Percentiles rank a stretch among this genome's conserved stretches.
These are phyloP conservation scores for Campaea margaritaria DNA, from an alignment of 2,888 invertebrate genomes.

Conservation along the genomic window DNA sequence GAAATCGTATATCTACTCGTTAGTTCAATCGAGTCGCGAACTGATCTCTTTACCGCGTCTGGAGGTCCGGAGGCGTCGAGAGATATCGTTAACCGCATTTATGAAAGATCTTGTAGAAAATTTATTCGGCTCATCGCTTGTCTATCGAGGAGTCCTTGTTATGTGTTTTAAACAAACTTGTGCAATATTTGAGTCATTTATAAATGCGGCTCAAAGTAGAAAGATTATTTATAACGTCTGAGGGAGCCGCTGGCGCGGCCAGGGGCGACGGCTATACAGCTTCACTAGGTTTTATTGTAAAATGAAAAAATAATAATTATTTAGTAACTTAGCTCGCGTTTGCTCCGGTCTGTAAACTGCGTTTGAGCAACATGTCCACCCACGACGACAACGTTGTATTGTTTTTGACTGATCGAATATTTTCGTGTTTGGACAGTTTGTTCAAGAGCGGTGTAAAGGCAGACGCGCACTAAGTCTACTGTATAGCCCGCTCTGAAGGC, in stretches of 20 bases:
- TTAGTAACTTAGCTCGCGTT: too few species aligned
- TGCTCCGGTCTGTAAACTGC: too few species aligned
- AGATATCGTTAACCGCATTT: slow-evolving; percentile 35
- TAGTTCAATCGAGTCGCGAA: not conserved
- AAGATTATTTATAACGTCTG: slow-evolving; percentile 13
- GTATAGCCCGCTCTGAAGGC: too few species aligned
- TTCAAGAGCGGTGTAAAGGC: too few species aligned
- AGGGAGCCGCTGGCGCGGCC: not conserved
- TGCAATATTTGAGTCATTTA: slow-evolving; percentile 43
- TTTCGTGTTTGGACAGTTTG: too few species aligned
- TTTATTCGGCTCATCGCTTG: slow-evolving; percentile 22
- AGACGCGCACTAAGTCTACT: too few species aligned
- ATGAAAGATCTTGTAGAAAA: slow-evolving; percentile 31
- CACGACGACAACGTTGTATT: too few species aligned
- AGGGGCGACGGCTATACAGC: too few species aligned
- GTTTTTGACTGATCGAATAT: too few species aligned
- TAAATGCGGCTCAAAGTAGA: slow-evolving; percentile 38
- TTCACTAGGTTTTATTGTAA: too few species aligned
- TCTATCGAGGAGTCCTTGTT: slow-evolving; percentile 25
- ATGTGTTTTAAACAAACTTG: slow-evolving; percentile 32
- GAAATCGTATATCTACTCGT: slow-evolving; percentile 4
- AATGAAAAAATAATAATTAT: too few species aligned
- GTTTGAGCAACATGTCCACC: too few species aligned
- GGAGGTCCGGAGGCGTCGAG: not conserved
- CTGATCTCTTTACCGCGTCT: not conserved